A percentile compares a stretch with the other conserved stretches of the same genome.
Evolutionary conservation across 2,888 invertebrate genomes (phyloP).

Genomic region (Habrosyne pyritoides): DNA sequence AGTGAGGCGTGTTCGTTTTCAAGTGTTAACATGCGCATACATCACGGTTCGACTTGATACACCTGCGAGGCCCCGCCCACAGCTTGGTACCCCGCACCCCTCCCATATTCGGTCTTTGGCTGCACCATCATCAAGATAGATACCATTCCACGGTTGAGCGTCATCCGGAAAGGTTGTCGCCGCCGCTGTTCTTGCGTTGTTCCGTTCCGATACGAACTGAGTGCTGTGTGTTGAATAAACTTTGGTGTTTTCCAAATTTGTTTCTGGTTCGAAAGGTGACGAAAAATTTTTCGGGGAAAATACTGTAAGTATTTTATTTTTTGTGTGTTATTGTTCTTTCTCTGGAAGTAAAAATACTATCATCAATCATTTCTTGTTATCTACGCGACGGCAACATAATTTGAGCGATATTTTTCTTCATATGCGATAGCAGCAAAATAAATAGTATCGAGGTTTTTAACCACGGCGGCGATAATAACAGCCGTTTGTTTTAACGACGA

Average conservation of each 20-base stretch:
- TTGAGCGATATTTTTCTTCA: slow-evolving; percentile 21
- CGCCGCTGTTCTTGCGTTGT: slow-evolving; percentile 40
- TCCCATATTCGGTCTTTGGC: slow-evolving; percentile 47
- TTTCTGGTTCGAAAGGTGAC: slow-evolving; percentile 33
- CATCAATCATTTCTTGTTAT: slow-evolving; percentile 18
- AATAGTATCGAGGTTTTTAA: slow-evolving; percentile 6
- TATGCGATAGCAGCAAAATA: slow-evolving; percentile 18
- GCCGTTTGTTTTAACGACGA: slow-evolving; percentile 20
- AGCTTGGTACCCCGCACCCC: slow-evolving; percentile 20
- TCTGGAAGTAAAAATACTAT: neutral
- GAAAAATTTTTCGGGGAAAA: slow-evolving; percentile 16
- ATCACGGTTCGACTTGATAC: slow-evolving; percentile 73
- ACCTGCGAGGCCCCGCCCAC: slow-evolving; percentile 75
- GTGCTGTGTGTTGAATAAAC: slow-evolving; percentile 63
- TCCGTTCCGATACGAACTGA: slow-evolving; percentile 58
- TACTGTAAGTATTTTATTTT: slow-evolving; percentile 34
- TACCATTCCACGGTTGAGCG: slow-evolving; percentile 71
- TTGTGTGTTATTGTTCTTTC: slow-evolving; percentile 5
- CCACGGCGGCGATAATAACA: slow-evolving; percentile 13
- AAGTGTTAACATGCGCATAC: slow-evolving; percentile 79
- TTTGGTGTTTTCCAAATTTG: slow-evolving; percentile 45
- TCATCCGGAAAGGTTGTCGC: slow-evolving; percentile 56
- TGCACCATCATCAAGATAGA: slow-evolving; percentile 67
- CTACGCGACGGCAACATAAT: slow-evolving; percentile 23
- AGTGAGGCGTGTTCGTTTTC: slow-evolving; percentile 74